Conservation (phyloP, 2,797 vertebrate genomes). For the Acrocephalus scirpaceus region DNA sequence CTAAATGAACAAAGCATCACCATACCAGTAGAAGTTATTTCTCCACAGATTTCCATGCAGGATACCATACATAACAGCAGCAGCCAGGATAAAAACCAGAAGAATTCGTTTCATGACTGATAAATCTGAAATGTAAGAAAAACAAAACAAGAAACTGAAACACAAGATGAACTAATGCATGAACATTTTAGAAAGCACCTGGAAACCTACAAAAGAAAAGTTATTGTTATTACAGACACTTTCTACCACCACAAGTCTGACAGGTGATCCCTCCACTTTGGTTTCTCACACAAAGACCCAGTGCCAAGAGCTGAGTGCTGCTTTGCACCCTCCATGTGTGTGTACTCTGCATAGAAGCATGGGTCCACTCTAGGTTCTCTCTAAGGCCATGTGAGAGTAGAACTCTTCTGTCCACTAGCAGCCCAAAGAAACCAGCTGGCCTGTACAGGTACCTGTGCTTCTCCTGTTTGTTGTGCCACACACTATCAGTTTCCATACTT, state of each 20-base stretch:
- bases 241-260: neutral
- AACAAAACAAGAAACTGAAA: neutral
- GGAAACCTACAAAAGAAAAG: neutral
- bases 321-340: neutral
- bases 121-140: slow-evolving; percentile 63
- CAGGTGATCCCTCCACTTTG: neutral
- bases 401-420: neutral
- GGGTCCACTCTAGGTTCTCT: neutral
- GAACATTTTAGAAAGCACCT: neutral
- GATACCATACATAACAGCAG: slow-evolving; percentile 78
- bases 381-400: neutral
- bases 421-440: neutral
- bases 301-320: neutral
- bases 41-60: slow-evolving; percentile 79
- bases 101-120: slow-evolving; percentile 80
- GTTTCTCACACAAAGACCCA: neutral
- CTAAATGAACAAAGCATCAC: neutral
- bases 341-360: neutral
- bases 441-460: neutral
- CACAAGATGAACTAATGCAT: neutral
- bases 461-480: neutral
- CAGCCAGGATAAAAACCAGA: slow-evolving; percentile 74
- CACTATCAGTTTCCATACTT: neutral
- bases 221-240: neutral
- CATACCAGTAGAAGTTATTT: slow-evolving; percentile 75